Percentiles rank a stretch among this genome's conserved stretches.
phyloP scores from a whole-genome alignment of 2,888 invertebrate species.

The Julus scandinavius region DNA sequence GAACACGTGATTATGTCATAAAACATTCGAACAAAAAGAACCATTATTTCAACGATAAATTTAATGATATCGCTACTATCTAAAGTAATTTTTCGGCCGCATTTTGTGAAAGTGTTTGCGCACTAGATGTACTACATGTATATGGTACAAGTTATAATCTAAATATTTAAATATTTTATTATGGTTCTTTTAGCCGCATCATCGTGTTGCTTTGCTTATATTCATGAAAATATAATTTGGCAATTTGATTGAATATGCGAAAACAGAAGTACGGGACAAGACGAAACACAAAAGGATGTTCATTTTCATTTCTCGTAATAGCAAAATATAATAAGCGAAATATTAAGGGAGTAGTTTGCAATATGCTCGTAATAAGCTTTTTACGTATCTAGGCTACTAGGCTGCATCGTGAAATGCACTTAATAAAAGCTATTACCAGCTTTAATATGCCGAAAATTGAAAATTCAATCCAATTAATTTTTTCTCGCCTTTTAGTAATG shows the following conservation, averaged over 20 bases:
- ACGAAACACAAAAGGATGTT: not conserved
- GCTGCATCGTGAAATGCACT: not conserved
- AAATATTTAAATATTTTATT: constrained; percentile 13
- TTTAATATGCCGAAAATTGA: constrained; percentile 30
- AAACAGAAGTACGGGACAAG: not conserved
- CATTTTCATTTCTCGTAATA: not conserved
- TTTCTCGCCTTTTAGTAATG: not conserved
- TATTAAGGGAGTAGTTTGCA: not conserved
- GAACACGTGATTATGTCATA: not conserved
- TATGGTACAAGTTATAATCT: not conserved
- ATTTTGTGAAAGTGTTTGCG: not conserved
- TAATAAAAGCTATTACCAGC: not conserved
- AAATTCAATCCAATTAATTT: not conserved
- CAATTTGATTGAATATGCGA: not conserved
- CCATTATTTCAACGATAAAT: not conserved
- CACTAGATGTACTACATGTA: not conserved
- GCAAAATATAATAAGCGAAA: not conserved
- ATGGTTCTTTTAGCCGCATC: not conserved
- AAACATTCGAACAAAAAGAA: not conserved
- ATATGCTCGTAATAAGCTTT: not conserved
- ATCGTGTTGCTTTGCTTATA: not conserved
- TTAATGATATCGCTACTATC: not conserved
- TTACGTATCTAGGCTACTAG: not conserved
- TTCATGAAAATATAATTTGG: not conserved
- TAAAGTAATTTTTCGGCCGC: not conserved